Conservation (phyloP, 2,797 vertebrate genomes). For the Amniataba percoides region DNA sequence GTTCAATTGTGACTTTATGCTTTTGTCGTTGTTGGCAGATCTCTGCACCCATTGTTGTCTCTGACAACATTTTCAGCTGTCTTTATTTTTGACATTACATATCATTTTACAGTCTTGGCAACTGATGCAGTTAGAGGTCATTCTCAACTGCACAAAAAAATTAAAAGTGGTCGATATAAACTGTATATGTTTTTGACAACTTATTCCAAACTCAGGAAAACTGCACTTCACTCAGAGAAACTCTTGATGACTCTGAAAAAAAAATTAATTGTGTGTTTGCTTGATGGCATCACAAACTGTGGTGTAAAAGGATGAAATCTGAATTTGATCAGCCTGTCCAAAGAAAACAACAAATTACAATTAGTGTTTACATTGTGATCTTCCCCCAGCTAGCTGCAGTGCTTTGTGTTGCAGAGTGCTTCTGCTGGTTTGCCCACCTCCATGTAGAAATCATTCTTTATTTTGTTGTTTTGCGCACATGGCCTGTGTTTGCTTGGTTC, state of each 20-base stretch:
- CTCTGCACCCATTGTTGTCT: not conserved
- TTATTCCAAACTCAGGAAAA: not conserved
- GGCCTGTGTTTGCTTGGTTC: slow-evolving; percentile 22
- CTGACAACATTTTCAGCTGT: not conserved
- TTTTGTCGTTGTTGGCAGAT: not conserved
- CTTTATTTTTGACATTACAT: not conserved
- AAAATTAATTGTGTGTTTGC: slow-evolving; percentile 1
- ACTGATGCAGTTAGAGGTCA: not conserved
- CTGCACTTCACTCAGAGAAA: not conserved
- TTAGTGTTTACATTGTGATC: not conserved
- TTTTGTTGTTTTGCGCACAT: slow-evolving; percentile 13
- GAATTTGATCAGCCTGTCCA: slow-evolving; percentile 3
- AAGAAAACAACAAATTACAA: not conserved
- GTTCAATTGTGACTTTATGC: not conserved
- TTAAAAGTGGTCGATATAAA: slow-evolving; percentile 22
- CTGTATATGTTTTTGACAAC: not conserved
- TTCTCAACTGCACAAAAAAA: not conserved
- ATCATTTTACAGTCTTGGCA: not conserved
- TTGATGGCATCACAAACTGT: not conserved
- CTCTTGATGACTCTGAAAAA: not conserved
- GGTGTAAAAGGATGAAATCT: not conserved
- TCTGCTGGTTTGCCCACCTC: not conserved
- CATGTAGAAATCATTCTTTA: not conserved
- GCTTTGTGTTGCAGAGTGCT: not conserved
- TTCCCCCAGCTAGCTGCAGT: not conserved